These are phyloP conservation scores for Cirrhinus molitorella DNA, from an alignment of 2,797 vertebrate species.

Conservation along the genomic window DNA sequence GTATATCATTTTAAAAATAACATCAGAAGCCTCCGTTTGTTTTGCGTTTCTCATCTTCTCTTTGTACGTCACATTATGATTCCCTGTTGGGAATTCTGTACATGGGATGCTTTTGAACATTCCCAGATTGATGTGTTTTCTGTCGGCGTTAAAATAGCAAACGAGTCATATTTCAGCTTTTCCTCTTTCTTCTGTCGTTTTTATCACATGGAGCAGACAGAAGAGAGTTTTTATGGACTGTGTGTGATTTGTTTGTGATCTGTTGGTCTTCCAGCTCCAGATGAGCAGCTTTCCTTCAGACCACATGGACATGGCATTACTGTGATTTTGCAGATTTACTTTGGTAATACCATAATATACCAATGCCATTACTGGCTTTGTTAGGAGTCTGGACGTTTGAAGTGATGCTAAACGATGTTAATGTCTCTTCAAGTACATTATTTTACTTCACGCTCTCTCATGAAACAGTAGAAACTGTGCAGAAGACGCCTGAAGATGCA, in stretches of 20 bases:
- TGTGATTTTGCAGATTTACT: constrained; percentile 5
- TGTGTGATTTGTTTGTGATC: constrained; percentile 60
- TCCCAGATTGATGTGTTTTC: neutral
- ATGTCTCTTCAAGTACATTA: neutral
- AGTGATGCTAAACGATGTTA: neutral
- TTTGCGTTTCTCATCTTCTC: neutral
- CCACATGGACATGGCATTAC: constrained; percentile 43
- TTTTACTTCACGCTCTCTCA: neutral
- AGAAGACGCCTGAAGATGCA: neutral
- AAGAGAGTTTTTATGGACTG: constrained; percentile 52
- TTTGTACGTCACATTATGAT: neutral
- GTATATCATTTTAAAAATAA: neutral
- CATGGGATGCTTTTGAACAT: neutral
- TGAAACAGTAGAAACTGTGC: neutral
- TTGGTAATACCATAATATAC: neutral
- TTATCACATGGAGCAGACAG: constrained; percentile 56
- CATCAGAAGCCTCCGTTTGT: neutral
- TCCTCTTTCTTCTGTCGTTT: constrained; percentile 39
- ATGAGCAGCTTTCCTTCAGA: constrained; percentile 60
- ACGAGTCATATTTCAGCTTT: constrained; percentile 12
- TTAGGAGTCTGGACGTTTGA: neutral
- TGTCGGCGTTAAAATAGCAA: neutral
- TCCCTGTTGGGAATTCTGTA: neutral
- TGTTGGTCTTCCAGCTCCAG: constrained; percentile 59
- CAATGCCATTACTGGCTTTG: neutral